Base-by-base conservation (phyloP, 2,113 vertebrate genomes). In the Erythrocercus mccallii region DNA sequence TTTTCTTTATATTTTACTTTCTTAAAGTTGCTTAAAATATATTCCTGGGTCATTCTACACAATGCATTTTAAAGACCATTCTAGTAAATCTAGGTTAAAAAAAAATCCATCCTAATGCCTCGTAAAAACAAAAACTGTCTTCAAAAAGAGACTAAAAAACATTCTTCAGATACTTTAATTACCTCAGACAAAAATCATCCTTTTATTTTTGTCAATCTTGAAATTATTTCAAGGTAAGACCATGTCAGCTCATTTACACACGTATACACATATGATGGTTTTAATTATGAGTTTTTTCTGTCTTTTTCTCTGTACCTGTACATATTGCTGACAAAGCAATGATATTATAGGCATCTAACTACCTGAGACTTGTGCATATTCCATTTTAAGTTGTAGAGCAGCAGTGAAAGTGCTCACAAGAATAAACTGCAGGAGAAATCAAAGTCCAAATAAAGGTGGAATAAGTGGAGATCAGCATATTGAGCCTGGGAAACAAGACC, bases 111-210 rank as follows among this genome's bases (percentile, higher is more conserved):
- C 15, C 12, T 82, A 88, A 82, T 54, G 5, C 15, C 13, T 60
- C 53, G 6, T 56, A 72, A 57, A 83, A 83, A 33, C 10, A 21
- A 69, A n/a, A 62, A 12, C 4, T 47, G 2, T 37, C 14, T 51
- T 86, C 31, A 65, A 30, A 31, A 40, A 30, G 8, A 65, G 10
- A 65, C 16, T 4, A 14, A 45, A 44, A 42, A 38, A 3, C 4
- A 68, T 3, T 37, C 9, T 83, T 73, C 24, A 61, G 35, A 20
- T 42, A 35, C 14, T 66, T 86, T 64, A 35, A 16, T 30, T 83
- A 22, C 33, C 18, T 44, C 17, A 47, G 31, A 21, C 2, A 62
- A 33, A 91, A 89, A 64, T 27, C 0, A 4, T 35, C 1, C 1
- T 62, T 85, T 79, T 31, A 17, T 24, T 24, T 66, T 51, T 56